Conservation (phyloP, 2,888 invertebrate genomes). For the Pachydiplax longipennis region DNA sequence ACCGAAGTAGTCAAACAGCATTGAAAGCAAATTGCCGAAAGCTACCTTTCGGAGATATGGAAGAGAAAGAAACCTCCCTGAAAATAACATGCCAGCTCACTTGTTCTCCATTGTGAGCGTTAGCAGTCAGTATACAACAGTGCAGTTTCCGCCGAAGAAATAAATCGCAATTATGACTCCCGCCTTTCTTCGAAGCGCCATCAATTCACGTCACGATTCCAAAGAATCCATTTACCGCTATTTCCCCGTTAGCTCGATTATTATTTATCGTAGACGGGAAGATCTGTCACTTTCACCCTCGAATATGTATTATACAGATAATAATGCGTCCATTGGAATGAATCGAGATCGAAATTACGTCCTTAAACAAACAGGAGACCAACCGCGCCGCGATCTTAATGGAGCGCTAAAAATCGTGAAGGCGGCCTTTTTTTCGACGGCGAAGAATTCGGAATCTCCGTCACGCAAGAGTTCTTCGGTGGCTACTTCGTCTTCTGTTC, state of each 20-base stretch:
- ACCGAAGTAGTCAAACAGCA: no score
- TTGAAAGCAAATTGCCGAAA: no score
- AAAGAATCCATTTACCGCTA: background rate
- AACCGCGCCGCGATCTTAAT: background rate
- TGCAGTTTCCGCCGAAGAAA: no score
- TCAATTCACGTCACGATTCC: no score
- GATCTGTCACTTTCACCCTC: background rate
- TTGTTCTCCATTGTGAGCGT: no score
- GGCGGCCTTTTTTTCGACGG: background rate
- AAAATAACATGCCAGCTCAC: no score
- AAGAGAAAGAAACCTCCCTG: no score
- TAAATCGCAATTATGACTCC: no score
- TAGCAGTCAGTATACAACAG: no score
- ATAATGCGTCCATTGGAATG: background rate
- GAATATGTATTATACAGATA: background rate
- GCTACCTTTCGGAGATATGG: no score
- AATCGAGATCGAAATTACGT: background rate
- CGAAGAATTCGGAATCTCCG: background rate
- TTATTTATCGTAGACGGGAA: background rate
- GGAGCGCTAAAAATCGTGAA: background rate
- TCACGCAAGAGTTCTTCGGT: background rate
- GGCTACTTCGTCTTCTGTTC: background rate
- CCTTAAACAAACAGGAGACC: background rate
- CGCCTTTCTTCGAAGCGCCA: no score
- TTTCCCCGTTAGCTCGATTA: background rate